Evolutionary conservation across 1,140 invertebrate species (phyloP), one percentile per base, ranked within the genome.

Genomic region (Drosophila baimaii): DNA sequence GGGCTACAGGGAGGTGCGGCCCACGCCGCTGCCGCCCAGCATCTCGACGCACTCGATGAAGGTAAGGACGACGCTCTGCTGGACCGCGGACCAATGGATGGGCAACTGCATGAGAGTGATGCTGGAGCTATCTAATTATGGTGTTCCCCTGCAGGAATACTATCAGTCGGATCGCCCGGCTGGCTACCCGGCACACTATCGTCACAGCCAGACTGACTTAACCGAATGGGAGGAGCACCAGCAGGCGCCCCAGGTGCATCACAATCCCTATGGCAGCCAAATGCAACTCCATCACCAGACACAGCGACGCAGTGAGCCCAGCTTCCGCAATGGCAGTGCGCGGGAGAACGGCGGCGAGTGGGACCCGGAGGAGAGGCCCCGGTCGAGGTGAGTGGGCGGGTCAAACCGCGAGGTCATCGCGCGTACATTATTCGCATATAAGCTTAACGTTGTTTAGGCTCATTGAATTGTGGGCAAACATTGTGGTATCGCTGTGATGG

Each of bases 171-270:
- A 92, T 62, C 85, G 90, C 3, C 66, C 77, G 7, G 54, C 86
- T 54, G 51, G 51, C 35, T 79, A 90, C 52, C 90, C 91, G 37
- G 64, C 84, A 0, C 91, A 92, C 55, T 92, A 92, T 61, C 90
- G 91, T 5, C 91, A 92, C 62, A 92, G 91, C 64, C 91, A 92
- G 64, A 91, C 79, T 12, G 91, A 92, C 78, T 59, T 92, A 52
- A 92, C 91, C 23, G 91, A 92, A 59, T 92, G 91, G 91, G 91
- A 92, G 65, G 91, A 92, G 63, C 81, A 91, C 61, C 91, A 92
- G 29, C 90, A 89, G 12, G 35, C 80, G 10, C 73, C 77, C 2
- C 81, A 86, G 35, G 81, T 85, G 13, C 81, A 85, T 35, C 84
- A 91, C 44, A 84, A 82, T 86, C 79, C 90, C 37, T 91, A 91